These are phyloP conservation scores for Spondyliosoma cantharus DNA, from an alignment of 2,797 vertebrate species.

Conservation along the genomic window DNA sequence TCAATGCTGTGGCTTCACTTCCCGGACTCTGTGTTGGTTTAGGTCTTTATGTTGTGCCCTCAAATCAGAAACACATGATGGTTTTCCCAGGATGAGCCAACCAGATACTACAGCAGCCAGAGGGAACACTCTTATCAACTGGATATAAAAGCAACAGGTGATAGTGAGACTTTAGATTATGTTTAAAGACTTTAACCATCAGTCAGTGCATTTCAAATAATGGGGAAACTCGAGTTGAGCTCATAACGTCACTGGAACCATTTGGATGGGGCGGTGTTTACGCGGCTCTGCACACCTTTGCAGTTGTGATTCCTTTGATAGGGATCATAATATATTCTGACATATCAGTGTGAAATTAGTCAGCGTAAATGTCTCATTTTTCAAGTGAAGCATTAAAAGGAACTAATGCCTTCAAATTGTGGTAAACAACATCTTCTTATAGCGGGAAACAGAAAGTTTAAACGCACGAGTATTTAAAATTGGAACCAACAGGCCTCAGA, in stretches of 20 bases:
- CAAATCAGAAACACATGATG: constrained; percentile 3
- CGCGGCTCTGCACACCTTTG: neutral
- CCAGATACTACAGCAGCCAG: neutral
- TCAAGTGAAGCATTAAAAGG: neutral
- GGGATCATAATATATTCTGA: neutral
- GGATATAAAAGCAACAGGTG: neutral
- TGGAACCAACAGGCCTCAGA: neutral
- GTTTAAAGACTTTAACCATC: neutral
- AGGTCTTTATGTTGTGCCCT: neutral
- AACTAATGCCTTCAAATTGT: neutral
- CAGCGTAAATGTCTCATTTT: neutral
- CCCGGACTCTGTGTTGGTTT: constrained; percentile 12
- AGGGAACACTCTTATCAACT: neutral
- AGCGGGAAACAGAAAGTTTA: neutral
- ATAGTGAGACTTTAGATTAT: neutral
- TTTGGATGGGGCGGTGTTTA: neutral
- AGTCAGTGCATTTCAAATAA: neutral
- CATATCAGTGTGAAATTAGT: neutral
- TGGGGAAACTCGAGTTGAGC: neutral
- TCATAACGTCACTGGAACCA: neutral
- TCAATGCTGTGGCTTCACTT: constrained; percentile 12
- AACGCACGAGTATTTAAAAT: neutral
- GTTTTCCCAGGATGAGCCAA: neutral
- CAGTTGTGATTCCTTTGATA: neutral
- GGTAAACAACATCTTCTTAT: neutral